phyloP scores from a whole-genome alignment of 2,888 invertebrate genomes.

The Oxyteleia sp. region DNA sequence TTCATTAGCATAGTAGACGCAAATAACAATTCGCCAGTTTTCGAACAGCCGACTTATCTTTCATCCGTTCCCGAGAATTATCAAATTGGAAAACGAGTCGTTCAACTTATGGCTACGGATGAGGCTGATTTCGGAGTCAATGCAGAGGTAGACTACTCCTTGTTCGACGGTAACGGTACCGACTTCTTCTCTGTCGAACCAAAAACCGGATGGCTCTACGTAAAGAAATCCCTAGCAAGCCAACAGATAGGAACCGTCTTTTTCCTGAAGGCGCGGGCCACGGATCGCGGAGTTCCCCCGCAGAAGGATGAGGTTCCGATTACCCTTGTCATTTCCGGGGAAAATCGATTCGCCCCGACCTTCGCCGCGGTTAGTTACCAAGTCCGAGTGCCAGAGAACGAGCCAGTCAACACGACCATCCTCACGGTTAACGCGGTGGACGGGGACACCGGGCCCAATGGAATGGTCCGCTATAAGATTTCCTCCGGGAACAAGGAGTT shows the following conservation, averaged over 20 bases:
- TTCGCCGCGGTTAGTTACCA: too few relatives aligned
- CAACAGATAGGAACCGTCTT: constrained; percentile 89
- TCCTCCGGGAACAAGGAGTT: too few relatives aligned
- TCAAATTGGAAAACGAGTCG: constrained; percentile 91
- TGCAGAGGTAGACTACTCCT: constrained; percentile 94
- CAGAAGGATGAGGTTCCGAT: constrained; percentile 93
- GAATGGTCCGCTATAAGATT: too few relatives aligned
- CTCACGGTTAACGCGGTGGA: too few relatives aligned
- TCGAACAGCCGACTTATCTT: constrained; percentile 92
- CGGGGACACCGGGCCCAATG: too few relatives aligned
- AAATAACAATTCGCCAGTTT: constrained; percentile 96
- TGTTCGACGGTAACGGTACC: constrained; percentile 93
- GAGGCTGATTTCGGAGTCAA: constrained; percentile 95
- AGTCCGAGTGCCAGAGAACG: too few relatives aligned
- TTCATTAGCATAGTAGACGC: constrained; percentile 96
- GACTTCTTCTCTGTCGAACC: constrained; percentile 92
- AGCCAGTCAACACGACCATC: too few relatives aligned
- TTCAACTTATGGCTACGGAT: constrained; percentile 93
- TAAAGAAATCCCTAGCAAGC: constrained; percentile 90
- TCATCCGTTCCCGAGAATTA: constrained; percentile 95
- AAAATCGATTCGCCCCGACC: constrained; percentile 90
- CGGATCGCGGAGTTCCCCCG: constrained; percentile 96
- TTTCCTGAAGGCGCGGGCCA: constrained; percentile 91
- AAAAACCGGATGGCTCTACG: constrained; percentile 94
- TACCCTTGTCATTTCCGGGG: constrained; percentile 90